Percentiles rank a stretch among this genome's conserved stretches.
Evolutionary conservation across 2,113 vertebrate species (phyloP).

Genomic region (Isurus oxyrinchus): DNA sequence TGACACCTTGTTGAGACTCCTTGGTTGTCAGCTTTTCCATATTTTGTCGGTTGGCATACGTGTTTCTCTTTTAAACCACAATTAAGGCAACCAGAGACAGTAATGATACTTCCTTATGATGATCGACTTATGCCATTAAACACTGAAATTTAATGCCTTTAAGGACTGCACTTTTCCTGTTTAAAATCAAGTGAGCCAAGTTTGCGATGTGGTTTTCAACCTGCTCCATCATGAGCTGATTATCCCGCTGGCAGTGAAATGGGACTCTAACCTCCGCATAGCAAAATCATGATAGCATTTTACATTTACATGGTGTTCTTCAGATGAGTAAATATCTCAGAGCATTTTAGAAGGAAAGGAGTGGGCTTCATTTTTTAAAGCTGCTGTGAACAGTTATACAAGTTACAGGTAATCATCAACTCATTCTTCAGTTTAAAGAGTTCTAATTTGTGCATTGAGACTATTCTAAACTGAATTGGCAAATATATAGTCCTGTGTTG

Average conservation of each 20-base stretch:
- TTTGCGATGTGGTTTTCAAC: neutral
- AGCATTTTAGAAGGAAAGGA: neutral
- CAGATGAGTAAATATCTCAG: neutral
- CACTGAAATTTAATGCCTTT: neutral
- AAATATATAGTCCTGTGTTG: neutral
- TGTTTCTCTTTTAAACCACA: neutral
- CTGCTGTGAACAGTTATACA: neutral
- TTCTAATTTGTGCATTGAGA: neutral
- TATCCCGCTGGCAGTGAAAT: neutral
- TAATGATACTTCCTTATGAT: neutral
- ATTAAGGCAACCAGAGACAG: neutral
- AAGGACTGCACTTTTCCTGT: neutral
- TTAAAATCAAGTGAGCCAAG: neutral
- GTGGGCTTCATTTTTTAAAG: neutral
- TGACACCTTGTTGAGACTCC: neutral
- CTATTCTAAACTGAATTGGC: neutral
- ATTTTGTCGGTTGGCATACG: neutral
- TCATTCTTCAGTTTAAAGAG: neutral
- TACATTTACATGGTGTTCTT: neutral
- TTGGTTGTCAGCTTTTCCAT: neutral
- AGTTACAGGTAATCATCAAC: neutral
- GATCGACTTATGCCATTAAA: neutral
- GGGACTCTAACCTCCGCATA: neutral
- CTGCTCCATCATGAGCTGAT: neutral
- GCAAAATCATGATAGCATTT: neutral